phyloP scores from a whole-genome alignment of 2,113 vertebrate species.

The Vicugna pacos region DNA sequence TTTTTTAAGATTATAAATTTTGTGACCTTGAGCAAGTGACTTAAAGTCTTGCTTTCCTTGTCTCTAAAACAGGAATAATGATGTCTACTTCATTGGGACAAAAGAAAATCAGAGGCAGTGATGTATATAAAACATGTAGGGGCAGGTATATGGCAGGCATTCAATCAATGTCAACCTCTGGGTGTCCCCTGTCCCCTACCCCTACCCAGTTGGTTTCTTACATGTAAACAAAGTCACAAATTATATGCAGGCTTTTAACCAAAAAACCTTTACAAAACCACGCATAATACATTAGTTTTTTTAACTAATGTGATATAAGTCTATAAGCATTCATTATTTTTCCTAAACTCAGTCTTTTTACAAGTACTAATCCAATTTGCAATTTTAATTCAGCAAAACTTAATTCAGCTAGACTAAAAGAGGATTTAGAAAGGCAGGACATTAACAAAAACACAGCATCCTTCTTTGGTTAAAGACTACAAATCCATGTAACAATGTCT shows the following conservation, averaged over 20 bases:
- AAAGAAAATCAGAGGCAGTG: constrained; percentile 43
- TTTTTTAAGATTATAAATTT: neutral
- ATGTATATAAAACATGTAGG: neutral
- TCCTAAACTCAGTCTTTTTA: constrained; percentile 29
- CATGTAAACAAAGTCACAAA: constrained; percentile 46
- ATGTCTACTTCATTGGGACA: neutral
- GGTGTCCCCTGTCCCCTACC: neutral
- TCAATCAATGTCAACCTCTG: neutral
- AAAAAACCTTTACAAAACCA: constrained; percentile 50
- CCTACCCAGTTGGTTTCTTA: neutral
- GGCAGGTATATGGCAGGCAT: neutral
- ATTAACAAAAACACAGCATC: constrained; percentile 65
- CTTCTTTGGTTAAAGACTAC: constrained; percentile 27
- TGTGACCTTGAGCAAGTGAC: constrained; percentile 21
- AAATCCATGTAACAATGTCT: constrained; percentile 51
- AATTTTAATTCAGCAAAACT: constrained; percentile 49
- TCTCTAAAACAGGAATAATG: constrained; percentile 13
- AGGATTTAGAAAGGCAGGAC: constrained; percentile 6
- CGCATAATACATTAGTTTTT: neutral
- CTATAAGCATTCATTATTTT: constrained; percentile 8
- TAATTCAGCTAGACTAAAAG: constrained; percentile 6
- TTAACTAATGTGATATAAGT: neutral
- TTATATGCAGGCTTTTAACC: neutral
- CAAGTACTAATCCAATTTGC: constrained; percentile 6
- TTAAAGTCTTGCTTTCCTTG: constrained; percentile 36